Conservation (phyloP, 2,888 invertebrate species). For the Xiphydria camelus region DNA sequence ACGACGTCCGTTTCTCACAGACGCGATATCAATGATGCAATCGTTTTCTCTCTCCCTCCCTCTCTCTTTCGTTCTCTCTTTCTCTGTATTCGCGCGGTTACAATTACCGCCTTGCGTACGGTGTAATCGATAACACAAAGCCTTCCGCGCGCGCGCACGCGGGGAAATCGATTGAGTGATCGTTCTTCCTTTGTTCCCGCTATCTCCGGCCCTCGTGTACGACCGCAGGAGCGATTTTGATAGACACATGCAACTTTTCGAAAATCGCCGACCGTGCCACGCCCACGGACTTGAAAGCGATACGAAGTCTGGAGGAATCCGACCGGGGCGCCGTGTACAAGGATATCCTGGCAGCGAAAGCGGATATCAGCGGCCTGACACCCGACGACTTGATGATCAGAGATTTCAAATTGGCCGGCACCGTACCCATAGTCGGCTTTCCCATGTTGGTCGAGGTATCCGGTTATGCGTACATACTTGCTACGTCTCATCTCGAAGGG, state of each 20-base stretch:
- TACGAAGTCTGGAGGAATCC: constrained; percentile 62
- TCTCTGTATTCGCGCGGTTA: not conserved
- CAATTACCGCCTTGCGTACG: no score
- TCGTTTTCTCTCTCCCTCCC: not conserved
- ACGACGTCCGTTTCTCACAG: no score
- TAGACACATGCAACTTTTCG: constrained; percentile 81
- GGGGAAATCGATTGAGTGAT: no score
- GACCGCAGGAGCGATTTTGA: constrained; percentile 71
- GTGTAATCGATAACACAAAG: no score
- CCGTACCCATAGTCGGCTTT: constrained; percentile 64
- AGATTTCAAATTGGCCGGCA: constrained; percentile 72
- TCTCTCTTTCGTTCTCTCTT: constrained; percentile 7
- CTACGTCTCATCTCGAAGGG: no score
- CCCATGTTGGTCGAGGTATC: constrained; percentile 68
- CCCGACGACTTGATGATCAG: constrained; percentile 72
- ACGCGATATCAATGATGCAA: not conserved
- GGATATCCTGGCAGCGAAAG: constrained; percentile 66
- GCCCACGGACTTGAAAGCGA: constrained; percentile 66
- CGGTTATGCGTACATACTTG: no score
- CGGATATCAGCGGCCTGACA: constrained; percentile 68
- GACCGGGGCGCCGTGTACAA: constrained; percentile 56
- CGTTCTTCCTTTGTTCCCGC: no score
- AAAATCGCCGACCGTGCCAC: constrained; percentile 70
- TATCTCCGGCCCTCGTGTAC: no score
- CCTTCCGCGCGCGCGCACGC: no score